Conservation (phyloP, 64 coral and sea anemone species). For the Pocillopora damicornis region DNA sequence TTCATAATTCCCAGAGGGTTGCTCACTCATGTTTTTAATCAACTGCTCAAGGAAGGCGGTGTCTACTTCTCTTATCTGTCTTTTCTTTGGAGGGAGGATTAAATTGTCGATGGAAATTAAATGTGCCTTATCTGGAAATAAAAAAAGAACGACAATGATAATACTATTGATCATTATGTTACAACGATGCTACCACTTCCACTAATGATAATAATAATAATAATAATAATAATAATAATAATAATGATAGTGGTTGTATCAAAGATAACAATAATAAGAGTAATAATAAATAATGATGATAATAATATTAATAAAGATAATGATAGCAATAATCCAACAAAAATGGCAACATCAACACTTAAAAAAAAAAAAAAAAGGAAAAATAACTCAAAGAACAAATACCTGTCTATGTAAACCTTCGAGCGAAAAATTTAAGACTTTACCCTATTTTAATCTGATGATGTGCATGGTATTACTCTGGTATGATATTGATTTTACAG, state of each 20-base stretch:
- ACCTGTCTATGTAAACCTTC: no score
- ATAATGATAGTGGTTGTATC: no score
- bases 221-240: no score
- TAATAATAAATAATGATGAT: neutral
- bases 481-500: no score
- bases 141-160: neutral
- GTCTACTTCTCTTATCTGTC: constrained; percentile 44
- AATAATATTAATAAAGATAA: neutral
- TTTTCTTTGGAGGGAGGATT: constrained; percentile 23
- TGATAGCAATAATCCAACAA: neutral
- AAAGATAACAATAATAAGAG: no score
- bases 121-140: constrained; percentile 31
- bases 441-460: no score
- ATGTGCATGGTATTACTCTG: no score
- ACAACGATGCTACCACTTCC: neutral
- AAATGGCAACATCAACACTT: neutral
- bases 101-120: constrained; percentile 36
- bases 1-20: constrained; percentile 36
- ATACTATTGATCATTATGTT: neutral
- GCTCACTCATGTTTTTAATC: neutral
- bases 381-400: no score
- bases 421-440: no score
- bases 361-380: no score
- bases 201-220: no score
- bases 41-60: constrained; percentile 27